A percentile compares a stretch with the other conserved stretches of the same genome.
These are phyloP conservation scores for Holacanthus passer DNA, from an alignment of 2,113 vertebrate genomes.

Conservation along the genomic window DNA sequence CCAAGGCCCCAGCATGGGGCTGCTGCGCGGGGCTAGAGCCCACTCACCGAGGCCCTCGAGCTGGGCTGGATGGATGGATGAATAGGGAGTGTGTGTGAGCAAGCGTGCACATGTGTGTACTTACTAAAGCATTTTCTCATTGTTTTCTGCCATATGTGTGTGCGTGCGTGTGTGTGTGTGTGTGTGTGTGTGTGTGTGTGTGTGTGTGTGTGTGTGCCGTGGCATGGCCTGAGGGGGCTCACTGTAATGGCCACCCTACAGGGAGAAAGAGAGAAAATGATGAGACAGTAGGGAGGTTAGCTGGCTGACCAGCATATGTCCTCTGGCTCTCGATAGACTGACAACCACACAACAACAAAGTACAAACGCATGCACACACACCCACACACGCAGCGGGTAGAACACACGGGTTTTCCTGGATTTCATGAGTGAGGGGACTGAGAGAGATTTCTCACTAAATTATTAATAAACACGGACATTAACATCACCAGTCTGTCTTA, in stretches of 20 bases:
- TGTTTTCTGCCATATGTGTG: constrained; percentile 14
- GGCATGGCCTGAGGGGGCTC: constrained; percentile 68
- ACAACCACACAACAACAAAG: constrained; percentile 45
- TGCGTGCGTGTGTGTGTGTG: constrained; percentile 26
- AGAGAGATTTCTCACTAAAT: constrained; percentile 32
- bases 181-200: constrained; percentile 24
- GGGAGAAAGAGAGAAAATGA: constrained; percentile 71
- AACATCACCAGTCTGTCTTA: neutral
- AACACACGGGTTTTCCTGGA: constrained; percentile 32
- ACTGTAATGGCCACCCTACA: constrained; percentile 70
- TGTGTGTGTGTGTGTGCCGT: constrained; percentile 29
- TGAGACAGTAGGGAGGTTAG: constrained; percentile 59
- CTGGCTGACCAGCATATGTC: constrained; percentile 69
- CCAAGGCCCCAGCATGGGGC: constrained; percentile 65
- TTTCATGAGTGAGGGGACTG: constrained; percentile 19
- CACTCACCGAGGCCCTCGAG: constrained; percentile 68
- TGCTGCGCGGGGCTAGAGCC: constrained; percentile 43
- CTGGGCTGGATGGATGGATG: constrained; percentile 55
- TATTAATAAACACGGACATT: constrained; percentile 51
- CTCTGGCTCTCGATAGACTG: constrained; percentile 61
- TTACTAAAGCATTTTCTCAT: neutral
- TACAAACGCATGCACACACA: constrained; percentile 25
- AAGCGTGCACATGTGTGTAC: neutral
- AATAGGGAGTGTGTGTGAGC: neutral
- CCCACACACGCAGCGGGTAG: constrained; percentile 26